Evolutionary conservation across 2,888 invertebrate species (phyloP).

Genomic region (Callimorpha dominula): DNA sequence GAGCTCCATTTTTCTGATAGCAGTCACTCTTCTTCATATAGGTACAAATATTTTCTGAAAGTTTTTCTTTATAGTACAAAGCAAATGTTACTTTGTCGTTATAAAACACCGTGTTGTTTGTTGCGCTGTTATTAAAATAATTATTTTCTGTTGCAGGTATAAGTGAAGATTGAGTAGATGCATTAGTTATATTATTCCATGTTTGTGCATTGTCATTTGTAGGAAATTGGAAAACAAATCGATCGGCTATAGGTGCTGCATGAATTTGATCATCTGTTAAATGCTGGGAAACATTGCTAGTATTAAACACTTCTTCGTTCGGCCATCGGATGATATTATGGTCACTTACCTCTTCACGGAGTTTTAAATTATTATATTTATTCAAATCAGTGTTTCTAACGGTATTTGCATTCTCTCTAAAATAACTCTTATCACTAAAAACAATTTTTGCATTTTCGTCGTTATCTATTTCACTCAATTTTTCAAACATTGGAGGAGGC

Average conservation of each 20-base stretch:
- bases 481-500: slow-evolving; percentile 66
- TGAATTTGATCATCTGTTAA: slow-evolving; percentile 27
- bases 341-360: neutral
- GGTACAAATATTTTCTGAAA: slow-evolving; percentile 68
- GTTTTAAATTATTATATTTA: slow-evolving; percentile 12
- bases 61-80: slow-evolving; percentile 36
- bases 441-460: slow-evolving; percentile 74
- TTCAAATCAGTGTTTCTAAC: neutral
- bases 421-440: slow-evolving; percentile 63
- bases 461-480: slow-evolving; percentile 69
- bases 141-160: neutral
- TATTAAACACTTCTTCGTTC: slow-evolving; percentile 16
- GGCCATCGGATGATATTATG: slow-evolving; percentile 37
- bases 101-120: slow-evolving; percentile 20
- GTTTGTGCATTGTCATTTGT: slow-evolving; percentile 35
- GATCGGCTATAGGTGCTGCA: slow-evolving; percentile 46
- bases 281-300: slow-evolving; percentile 14
- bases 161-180: slow-evolving; percentile 4
- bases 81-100: slow-evolving; percentile 35
- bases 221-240: slow-evolving; percentile 65
- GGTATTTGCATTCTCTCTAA: slow-evolving; percentile 1
- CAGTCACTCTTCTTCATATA: slow-evolving; percentile 69
- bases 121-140: neutral
- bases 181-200: slow-evolving; percentile 25
- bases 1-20: slow-evolving; percentile 59